A percentile compares a stretch with the other conserved stretches of the same genome.
phyloP scores from a whole-genome alignment of 2,888 invertebrate genomes.

The Pemphredon lugubris region DNA sequence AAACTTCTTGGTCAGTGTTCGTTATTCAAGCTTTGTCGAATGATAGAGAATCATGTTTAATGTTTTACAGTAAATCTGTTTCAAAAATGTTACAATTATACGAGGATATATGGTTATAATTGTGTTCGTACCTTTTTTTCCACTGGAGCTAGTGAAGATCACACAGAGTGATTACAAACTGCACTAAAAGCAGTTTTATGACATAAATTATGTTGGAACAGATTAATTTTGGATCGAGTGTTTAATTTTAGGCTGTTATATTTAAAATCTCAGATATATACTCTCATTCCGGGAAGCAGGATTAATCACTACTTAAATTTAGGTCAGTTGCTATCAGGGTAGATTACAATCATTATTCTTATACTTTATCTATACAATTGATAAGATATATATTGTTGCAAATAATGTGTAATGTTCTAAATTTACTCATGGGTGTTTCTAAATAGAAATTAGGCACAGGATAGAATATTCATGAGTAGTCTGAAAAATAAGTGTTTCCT shows the following conservation, averaged over 20 bases:
- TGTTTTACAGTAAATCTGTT: background rate
- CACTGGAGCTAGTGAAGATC: no score
- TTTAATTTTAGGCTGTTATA: constrained; percentile 36
- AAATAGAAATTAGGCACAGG: constrained; percentile 18
- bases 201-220: background rate
- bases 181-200: no score
- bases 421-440: constrained; percentile 18
- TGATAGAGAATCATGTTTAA: background rate
- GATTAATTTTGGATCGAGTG: constrained; percentile 3
- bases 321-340: constrained; percentile 18
- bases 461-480: no score
- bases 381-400: constrained; percentile 24
- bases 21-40: background rate
- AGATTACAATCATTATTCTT: constrained; percentile 4
- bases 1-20: no score
- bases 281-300: constrained; percentile 8
- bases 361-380: constrained; percentile 22
- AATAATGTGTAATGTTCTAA: constrained; percentile 14
- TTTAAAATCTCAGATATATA: constrained; percentile 22
- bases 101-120: background rate
- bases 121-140: background rate
- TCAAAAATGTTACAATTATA: background rate
- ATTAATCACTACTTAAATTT: constrained; percentile 44
- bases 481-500: no score
- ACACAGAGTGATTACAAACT: no score